phyloP scores from a whole-genome alignment of 2,888 invertebrate genomes.

The Eristalis arbustorum region DNA sequence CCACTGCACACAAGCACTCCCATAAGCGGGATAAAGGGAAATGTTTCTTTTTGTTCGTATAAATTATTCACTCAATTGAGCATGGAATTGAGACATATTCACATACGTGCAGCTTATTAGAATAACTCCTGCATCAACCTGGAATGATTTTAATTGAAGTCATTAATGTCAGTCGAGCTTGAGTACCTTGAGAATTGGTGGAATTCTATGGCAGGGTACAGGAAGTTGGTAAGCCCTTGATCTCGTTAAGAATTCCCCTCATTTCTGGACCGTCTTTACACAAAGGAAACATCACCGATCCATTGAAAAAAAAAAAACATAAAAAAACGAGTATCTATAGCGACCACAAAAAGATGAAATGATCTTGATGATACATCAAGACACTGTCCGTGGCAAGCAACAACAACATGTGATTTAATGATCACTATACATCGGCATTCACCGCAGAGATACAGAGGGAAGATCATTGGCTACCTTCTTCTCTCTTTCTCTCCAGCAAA shows the following conservation, averaged over 20 bases:
- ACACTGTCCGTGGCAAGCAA: neutral
- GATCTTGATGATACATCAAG: constrained; percentile 32
- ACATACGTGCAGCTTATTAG: constrained; percentile 59
- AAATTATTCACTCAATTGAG: constrained; percentile 68
- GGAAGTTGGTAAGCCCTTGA: constrained; percentile 49
- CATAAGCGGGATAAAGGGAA: neutral
- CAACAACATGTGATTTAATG: constrained; percentile 51
- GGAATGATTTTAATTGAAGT: constrained; percentile 66
- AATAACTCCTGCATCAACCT: constrained; percentile 35
- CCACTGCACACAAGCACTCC: neutral
- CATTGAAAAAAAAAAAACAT: constrained; percentile 1
- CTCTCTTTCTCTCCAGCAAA: constrained; percentile 8
- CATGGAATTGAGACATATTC: constrained; percentile 67
- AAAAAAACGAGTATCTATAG: neutral
- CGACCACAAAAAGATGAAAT: constrained; percentile 21
- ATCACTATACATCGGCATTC: constrained; percentile 26
- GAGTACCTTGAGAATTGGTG: neutral
- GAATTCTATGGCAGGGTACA: constrained; percentile 13
- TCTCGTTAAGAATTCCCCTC: neutral
- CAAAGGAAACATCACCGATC: constrained; percentile 22
- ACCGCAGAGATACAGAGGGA: constrained; percentile 14
- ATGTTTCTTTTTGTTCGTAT: constrained; percentile 18
- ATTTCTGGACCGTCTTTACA: constrained; percentile 30
- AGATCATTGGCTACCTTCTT: constrained; percentile 5
- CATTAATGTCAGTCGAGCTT: constrained; percentile 48